Evolutionary conservation across 2,888 invertebrate genomes (phyloP).

Genomic region (Chrysolina oricalcia): DNA sequence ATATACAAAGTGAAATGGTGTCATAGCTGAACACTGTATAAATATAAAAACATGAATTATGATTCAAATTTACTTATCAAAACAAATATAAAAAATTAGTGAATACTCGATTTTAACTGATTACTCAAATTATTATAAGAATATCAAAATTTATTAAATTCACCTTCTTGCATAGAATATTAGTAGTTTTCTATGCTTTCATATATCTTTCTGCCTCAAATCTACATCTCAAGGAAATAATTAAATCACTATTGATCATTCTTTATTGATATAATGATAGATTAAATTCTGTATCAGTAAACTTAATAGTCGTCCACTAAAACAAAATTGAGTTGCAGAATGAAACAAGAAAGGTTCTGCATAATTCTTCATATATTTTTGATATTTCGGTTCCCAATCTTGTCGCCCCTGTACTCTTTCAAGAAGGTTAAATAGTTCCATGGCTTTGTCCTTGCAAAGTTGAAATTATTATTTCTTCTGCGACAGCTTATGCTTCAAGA

Average conservation of each 20-base stretch:
- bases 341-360: background rate
- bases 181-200: too few species aligned
- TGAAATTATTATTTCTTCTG: constrained; percentile 58
- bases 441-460: background rate
- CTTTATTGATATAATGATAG: background rate
- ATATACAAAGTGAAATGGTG: too few species aligned
- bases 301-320: background rate
- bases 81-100: too few species aligned
- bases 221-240: background rate
- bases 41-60: too few species aligned
- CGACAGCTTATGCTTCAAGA: constrained; percentile 76
- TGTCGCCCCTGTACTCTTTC: background rate
- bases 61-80: too few species aligned
- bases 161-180: too few species aligned
- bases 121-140: too few species aligned
- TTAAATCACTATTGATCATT: background rate
- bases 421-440: background rate
- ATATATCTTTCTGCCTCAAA: too few species aligned
- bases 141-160: too few species aligned
- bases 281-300: background rate
- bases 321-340: background rate
- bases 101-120: too few species aligned
- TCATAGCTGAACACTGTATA: too few species aligned
- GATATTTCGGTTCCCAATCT: background rate
- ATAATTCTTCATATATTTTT: background rate